Evolutionary conservation across 2,797 vertebrate genomes (phyloP).

Genomic region (Danio aesculapii): DNA sequence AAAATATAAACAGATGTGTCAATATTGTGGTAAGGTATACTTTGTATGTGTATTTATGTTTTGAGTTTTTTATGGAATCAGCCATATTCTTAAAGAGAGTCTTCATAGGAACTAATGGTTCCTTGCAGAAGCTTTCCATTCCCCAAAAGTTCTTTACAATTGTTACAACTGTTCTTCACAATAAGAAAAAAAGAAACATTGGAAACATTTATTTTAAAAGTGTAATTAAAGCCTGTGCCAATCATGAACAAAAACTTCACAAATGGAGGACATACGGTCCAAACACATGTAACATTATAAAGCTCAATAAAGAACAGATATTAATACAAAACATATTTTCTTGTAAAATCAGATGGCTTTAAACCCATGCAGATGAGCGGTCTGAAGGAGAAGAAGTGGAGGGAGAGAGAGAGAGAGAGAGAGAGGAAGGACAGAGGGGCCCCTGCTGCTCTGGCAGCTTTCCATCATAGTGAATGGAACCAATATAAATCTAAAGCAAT

Average conservation of each 20-base stretch:
- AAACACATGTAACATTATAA: constrained; percentile 50
- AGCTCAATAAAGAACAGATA: constrained; percentile 1
- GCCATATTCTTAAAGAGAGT: neutral
- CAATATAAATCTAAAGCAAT: constrained; percentile 87
- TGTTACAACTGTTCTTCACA: no score
- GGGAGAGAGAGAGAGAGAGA: neutral
- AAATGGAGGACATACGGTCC: no score
- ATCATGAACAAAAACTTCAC: neutral
- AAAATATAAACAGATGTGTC: no score
- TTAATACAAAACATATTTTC: constrained; percentile 11
- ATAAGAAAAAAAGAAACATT: no score
- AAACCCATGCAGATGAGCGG: constrained; percentile 9
- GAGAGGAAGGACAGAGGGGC: constrained; percentile 63
- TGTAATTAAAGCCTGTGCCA: no score
- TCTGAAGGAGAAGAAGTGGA: neutral
- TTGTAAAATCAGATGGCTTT: constrained; percentile 1
- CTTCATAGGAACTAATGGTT: no score
- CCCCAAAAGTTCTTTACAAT: no score
- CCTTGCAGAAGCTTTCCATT: no score
- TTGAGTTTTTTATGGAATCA: no score
- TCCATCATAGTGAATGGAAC: constrained; percentile 85
- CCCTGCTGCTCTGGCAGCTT: constrained; percentile 78
- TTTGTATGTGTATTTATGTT: no score
- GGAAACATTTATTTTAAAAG: no score
- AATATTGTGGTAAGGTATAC: no score